Base-by-base conservation (phyloP, 2,113 vertebrate species). In the Phoenicopterus ruber region DNA sequence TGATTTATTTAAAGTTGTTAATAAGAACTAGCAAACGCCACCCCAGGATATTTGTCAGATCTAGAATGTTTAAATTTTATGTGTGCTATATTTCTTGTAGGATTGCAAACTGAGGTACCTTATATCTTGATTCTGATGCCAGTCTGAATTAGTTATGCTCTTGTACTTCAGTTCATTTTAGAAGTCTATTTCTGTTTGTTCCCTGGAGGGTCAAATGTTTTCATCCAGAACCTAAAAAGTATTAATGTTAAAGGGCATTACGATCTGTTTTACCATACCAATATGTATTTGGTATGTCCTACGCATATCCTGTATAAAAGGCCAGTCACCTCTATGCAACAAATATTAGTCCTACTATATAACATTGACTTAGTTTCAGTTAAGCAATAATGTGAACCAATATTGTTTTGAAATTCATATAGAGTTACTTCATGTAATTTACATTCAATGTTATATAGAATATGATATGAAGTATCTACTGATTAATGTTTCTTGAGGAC, bases 81-180 rank as follows among this genome's bases (percentile, higher is more conserved):
- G 38, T 55, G 49, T 44, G 13, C 4, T 71, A 28, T 78, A 94
- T 86, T 87, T 93, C 77, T 88, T 83, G 29, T 50, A 83, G 32
- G 24, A 72, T 31, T 87, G 46, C 26, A 82, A 58, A 57, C 14
- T 28, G 20, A 63, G 10, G 10, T 69, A 63, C 2, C 29, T 82
- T 85, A 52, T 61, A 54, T 93, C 66, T 93, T 96, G 73, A 87
- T 76, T 91, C 87, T 91, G 44, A 72, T 95, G 40, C 34, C 62
- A 76, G 49, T 82, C 44, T 95, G 78, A 95, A 87, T 96, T 96
- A 95, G 54, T 93, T 89, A 95, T 89, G 91, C 94, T 95, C 40
- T 76, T 76, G 38, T 72, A 54, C 13, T 74, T 94, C 47, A 91
- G 31, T 52, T 95, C 28, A 85, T 82, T 96, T 96, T 40, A n/a